These are phyloP conservation scores for Hydrotaea diabolus DNA, from an alignment of 2,888 invertebrate species.

Conservation along the genomic window DNA sequence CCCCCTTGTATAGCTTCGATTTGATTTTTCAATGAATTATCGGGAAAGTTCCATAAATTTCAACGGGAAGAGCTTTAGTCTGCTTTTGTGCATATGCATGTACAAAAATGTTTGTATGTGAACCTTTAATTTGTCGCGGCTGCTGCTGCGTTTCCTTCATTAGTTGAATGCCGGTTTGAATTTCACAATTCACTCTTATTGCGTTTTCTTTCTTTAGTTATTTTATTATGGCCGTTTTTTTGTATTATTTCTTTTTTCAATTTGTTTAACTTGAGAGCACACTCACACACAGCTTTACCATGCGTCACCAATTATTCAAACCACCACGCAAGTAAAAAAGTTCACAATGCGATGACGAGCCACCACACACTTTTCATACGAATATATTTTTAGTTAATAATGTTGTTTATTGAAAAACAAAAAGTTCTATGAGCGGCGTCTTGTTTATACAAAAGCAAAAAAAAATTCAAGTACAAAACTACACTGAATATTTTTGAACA, in stretches of 20 bases:
- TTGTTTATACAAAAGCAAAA: background rate
- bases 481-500: slow-evolving; percentile 13
- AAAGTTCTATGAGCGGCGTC: background rate
- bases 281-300: slow-evolving; percentile 51
- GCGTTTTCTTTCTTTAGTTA: slow-evolving; percentile 61
- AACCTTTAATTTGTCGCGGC: slow-evolving; percentile 27
- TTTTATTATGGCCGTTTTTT: slow-evolving; percentile 48
- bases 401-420: background rate
- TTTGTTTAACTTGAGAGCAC: slow-evolving; percentile 39
- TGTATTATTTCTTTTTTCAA: slow-evolving; percentile 44
- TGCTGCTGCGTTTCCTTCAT: slow-evolving; percentile 11
- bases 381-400: background rate
- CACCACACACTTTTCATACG: background rate
- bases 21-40: slow-evolving; percentile 43
- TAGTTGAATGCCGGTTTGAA: slow-evolving; percentile 65
- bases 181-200: slow-evolving; percentile 68
- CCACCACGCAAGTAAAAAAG: slow-evolving; percentile 40
- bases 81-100: background rate
- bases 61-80: slow-evolving; percentile 15
- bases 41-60: slow-evolving; percentile 56
- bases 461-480: background rate
- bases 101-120: slow-evolving; percentile 1
- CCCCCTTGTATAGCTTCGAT: slow-evolving; percentile 1
- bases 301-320: slow-evolving; percentile 59
- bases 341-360: slow-evolving; percentile 10